These are phyloP conservation scores for Xenopus borealis DNA, from an alignment of 2,113 vertebrate species.

Conservation along the genomic window DNA sequence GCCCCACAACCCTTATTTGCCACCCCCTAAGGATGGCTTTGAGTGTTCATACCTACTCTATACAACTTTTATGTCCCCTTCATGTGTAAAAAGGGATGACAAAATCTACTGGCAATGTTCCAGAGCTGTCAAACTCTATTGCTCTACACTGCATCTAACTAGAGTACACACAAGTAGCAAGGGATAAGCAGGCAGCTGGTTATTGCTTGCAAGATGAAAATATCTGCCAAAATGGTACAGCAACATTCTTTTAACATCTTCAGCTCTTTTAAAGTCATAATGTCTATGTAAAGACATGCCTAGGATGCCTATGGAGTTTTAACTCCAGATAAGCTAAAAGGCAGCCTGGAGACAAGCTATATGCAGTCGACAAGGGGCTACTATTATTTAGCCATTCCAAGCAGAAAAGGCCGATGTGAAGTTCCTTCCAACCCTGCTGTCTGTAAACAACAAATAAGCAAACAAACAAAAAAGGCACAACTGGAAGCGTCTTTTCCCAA, in stretches of 20 bases:
- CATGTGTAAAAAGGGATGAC: constrained; percentile 33
- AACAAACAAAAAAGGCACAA: too few relatives aligned
- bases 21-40: too few relatives aligned
- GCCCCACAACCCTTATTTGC: too few relatives aligned
- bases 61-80: constrained; percentile 19
- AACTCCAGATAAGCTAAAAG: not conserved
- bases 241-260: constrained; percentile 38
- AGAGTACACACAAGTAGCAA: constrained; percentile 21
- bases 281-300: not conserved
- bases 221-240: constrained; percentile 25
- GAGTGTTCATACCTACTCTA: not conserved
- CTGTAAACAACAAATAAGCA: too few relatives aligned
- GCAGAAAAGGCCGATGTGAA: not conserved
- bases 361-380: not conserved
- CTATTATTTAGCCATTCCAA: not conserved
- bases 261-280: not conserved
- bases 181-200: constrained; percentile 37
- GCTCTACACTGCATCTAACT: constrained; percentile 21
- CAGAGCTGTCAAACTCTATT: constrained; percentile 37
- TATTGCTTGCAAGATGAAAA: constrained; percentile 36
- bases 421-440: not conserved
- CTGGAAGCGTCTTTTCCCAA: too few relatives aligned
- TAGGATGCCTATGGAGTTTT: not conserved
- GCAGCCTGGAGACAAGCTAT: not conserved
- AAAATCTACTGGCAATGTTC: constrained; percentile 26